phyloP scores from a whole-genome alignment of 2,888 invertebrate genomes.

The Megaustenia siamemsis region DNA sequence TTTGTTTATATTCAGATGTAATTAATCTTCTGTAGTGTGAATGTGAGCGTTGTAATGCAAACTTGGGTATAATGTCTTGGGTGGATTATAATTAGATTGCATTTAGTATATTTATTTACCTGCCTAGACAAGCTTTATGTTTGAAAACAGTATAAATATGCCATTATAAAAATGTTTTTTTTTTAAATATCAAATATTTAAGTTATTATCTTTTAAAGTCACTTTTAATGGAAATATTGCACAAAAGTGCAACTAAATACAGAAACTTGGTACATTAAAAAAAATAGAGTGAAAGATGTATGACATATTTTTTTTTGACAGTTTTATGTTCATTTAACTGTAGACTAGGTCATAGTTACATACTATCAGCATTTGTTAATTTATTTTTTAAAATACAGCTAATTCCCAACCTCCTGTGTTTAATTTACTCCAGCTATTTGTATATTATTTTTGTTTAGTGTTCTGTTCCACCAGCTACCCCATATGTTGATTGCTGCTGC shows the following conservation, averaged over 20 bases:
- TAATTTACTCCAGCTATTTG: background rate
- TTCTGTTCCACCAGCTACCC: background rate
- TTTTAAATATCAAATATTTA: too few relatives aligned
- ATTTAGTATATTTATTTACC: background rate
- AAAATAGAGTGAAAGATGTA: too few relatives aligned
- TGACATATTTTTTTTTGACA: too few relatives aligned
- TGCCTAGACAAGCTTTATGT: background rate
- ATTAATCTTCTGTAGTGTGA: background rate
- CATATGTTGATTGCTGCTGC: background rate
- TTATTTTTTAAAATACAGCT: background rate
- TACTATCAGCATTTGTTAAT: background rate
- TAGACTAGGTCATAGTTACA: background rate
- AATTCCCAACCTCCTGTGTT: background rate
- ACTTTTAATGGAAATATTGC: too few relatives aligned
- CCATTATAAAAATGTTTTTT: too few relatives aligned
- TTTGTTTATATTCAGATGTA: constrained; percentile 41
- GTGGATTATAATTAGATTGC: background rate
- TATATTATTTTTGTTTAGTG: background rate
- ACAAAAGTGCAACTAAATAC: too few relatives aligned
- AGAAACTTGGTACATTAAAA: too few relatives aligned
- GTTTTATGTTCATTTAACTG: background rate
- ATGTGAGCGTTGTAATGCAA: background rate
- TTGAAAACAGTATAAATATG: background rate
- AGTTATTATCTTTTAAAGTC: too few relatives aligned
- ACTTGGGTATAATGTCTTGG: background rate